phyloP scores from a whole-genome alignment of 2,113 vertebrate species.

The Lota lota region DNA sequence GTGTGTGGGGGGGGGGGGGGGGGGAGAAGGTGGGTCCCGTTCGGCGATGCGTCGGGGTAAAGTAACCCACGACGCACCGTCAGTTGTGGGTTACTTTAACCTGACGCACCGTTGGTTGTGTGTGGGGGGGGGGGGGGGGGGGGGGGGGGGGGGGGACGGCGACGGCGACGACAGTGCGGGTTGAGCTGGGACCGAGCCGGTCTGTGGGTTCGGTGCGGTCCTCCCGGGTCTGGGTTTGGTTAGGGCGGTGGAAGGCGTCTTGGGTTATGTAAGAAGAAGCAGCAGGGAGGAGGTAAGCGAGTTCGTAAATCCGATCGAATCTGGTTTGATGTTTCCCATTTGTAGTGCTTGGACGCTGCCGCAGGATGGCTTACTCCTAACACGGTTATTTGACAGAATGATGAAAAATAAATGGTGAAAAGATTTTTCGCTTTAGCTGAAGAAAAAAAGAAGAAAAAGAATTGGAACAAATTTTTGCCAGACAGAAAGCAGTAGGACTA shows the following conservation, averaged over 20 bases:
- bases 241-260: slow-evolving; percentile 9
- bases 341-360: slow-evolving; percentile 11
- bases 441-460: slow-evolving; percentile 1
- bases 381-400: slow-evolving; percentile 16
- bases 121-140: too few relatives aligned
- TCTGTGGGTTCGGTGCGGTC: slow-evolving; percentile 12
- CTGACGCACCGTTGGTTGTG: too few relatives aligned
- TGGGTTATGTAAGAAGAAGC: slow-evolving; percentile 14
- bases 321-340: slow-evolving; percentile 17
- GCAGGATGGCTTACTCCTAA: slow-evolving; percentile 14
- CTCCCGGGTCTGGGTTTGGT: neutral
- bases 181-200: neutral
- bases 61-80: slow-evolving; percentile 9
- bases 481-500: slow-evolving; percentile 7
- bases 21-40: too few relatives aligned
- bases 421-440: slow-evolving; percentile 13
- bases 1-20: neutral
- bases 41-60: too few relatives aligned
- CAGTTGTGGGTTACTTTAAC: too few relatives aligned
- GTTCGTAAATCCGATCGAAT: slow-evolving; percentile 18
- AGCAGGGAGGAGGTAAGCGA: slow-evolving; percentile 6
- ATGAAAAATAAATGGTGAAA: slow-evolving; percentile 19
- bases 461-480: slow-evolving; percentile 11
- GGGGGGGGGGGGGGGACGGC: too few relatives aligned
- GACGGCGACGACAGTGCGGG: too few relatives aligned